Base-by-base conservation (phyloP, 1,140 invertebrate genomes). In the Achroia grisella region DNA sequence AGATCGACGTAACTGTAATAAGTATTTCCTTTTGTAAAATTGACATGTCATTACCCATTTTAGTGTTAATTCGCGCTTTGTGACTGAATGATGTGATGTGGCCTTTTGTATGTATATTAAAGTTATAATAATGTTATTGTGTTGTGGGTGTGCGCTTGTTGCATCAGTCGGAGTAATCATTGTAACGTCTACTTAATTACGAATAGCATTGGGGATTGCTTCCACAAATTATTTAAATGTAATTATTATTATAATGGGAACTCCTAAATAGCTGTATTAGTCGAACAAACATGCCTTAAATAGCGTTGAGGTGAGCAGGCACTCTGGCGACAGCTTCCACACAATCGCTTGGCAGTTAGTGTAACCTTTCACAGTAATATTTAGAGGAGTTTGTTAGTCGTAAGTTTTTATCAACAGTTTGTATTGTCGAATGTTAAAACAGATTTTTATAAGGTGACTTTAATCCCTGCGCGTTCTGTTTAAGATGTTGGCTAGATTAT, bases 21-120 rank as follows among this genome's bases (percentile, higher is more conserved):
- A 3, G 17, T 2, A 23, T 23, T 23, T 59, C 31, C 39, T 27
- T 61, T 62, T 71, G 64, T 73, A 74, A 60, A 52, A 54, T 65
- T 58, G 32, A 47, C 37, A 44, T 51, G 50, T 58, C 40, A 51
- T 61, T 53, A 48, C 33, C n/a, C 42, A 36, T 51, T 50, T 46
- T 56, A 53, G 54, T 12, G 50, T 41, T 55, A 51, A 56, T 67
- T 63, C 63, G 71, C 80, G 80, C 78, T 82, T 82, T 74, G 78
- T 85, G 81, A 85, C 75, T 79, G 81, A 76, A 82, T 79, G 77
- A 84, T 81, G 78, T 82, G 81, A 71, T 82, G 81, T 82, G 81
- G 81, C 81, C 81, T 85, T 76, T 81, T 79, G 75, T 75, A 85
- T 77, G 72, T 77, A 65, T 23, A 60, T 72, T 68, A 70, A 72